These are phyloP conservation scores for Pipistrellus pygmaeus DNA, from an alignment of 2,797 vertebrate genomes.

Conservation along the genomic window DNA sequence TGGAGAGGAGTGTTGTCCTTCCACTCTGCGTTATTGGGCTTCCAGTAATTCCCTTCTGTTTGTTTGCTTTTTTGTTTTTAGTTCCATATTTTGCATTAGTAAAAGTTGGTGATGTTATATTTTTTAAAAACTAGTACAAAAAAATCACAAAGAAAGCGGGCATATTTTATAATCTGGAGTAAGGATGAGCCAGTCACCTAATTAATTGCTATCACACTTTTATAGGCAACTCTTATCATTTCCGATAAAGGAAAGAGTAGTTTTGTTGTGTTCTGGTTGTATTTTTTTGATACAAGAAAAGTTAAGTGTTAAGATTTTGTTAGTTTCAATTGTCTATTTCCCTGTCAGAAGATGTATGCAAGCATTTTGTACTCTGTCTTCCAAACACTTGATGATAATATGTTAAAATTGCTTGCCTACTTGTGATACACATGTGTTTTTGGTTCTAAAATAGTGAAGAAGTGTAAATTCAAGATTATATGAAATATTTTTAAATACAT, in stretches of 20 bases:
- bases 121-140: background rate
- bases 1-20: background rate
- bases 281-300: conserved; percentile 26
- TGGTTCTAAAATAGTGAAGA: conserved; percentile 60
- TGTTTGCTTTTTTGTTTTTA: background rate
- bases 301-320: conserved; percentile 1
- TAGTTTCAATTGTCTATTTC: conserved; percentile 17
- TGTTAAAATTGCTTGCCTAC: conserved; percentile 1
- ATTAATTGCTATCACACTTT: background rate
- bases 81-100: conserved; percentile 31
- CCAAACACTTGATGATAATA: background rate
- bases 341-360: background rate
- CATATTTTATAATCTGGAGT: background rate
- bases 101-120: conserved; percentile 32
- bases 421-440: conserved; percentile 13
- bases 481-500: conserved; percentile 45
- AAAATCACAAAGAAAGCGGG: background rate
- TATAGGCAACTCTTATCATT: background rate
- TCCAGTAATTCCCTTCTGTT: background rate
- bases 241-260: background rate
- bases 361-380: background rate
- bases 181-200: background rate
- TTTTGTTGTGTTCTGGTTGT: background rate
- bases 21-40: background rate
- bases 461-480: conserved; percentile 3